Evolutionary conservation across 2,888 invertebrate species (phyloP).

Genomic region (Cheilosia urbana): DNA sequence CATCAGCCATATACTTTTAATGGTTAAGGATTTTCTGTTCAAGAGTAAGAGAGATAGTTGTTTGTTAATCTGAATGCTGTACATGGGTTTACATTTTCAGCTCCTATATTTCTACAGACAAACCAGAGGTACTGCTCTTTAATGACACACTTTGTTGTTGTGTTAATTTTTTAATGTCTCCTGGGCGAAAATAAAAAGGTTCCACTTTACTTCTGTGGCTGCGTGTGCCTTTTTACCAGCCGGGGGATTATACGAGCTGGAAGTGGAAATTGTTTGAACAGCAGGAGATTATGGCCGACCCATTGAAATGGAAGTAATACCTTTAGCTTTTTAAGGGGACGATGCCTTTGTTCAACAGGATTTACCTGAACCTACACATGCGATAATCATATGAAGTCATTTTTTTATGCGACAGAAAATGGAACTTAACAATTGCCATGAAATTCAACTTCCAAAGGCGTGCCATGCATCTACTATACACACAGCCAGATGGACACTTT

Average conservation of each 20-base stretch:
- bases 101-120: slow-evolving; percentile 8
- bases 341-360: background rate
- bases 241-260: background rate
- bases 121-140: slow-evolving; percentile 6
- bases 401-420: background rate
- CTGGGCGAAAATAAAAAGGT: slow-evolving; percentile 1
- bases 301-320: slow-evolving; percentile 21
- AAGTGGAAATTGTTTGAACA: slow-evolving; percentile 20
- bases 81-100: background rate
- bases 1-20: slow-evolving; percentile 8
- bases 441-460: too few relatives aligned
- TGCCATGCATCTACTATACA: background rate
- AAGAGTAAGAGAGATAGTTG: slow-evolving; percentile 2
- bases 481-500: background rate
- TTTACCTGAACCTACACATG: slow-evolving; percentile 2
- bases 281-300: slow-evolving; percentile 1
- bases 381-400: background rate
- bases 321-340: background rate
- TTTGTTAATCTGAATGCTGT: slow-evolving; percentile 17
- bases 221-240: slow-evolving; percentile 9
- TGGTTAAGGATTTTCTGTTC: slow-evolving; percentile 1
- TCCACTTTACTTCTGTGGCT: slow-evolving; percentile 25
- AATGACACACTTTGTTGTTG: background rate
- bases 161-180: background rate
- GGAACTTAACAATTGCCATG: too few relatives aligned